Conservation (phyloP, 2,797 vertebrate genomes). For the Etheostoma perlongum region DNA sequence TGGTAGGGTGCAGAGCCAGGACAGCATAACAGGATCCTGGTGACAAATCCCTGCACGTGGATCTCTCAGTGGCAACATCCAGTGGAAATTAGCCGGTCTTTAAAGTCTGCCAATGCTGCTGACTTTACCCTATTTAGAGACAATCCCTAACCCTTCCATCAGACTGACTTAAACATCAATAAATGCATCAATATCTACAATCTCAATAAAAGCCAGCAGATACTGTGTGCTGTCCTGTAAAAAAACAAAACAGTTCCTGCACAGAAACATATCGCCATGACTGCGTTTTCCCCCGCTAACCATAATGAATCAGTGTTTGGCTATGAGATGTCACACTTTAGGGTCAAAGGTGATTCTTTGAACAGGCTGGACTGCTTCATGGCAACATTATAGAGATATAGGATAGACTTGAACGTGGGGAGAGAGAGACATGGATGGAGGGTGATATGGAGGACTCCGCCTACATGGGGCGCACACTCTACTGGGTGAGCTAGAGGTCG, state of each 20-base stretch:
- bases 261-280: background rate
- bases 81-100: conserved; percentile 8
- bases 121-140: background rate
- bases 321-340: conserved; percentile 12
- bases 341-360: conserved; percentile 23
- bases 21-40: background rate
- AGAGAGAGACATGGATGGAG: too few relatives aligned
- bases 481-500: too few relatives aligned
- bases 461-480: too few relatives aligned
- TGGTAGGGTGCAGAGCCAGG: conserved; percentile 3
- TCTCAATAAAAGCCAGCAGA: background rate
- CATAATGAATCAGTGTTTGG: conserved; percentile 28
- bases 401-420: too few relatives aligned
- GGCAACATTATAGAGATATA: background rate
- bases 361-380: conserved; percentile 7
- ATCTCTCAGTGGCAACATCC: conserved; percentile 14
- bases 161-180: background rate
- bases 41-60: conserved; percentile 22
- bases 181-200: background rate
- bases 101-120: background rate
- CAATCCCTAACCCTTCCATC: background rate
- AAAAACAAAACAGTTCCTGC: background rate
- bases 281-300: background rate
- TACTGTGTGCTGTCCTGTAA: background rate
- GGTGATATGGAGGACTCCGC: too few relatives aligned